Evolutionary conservation across 2,888 invertebrate genomes (phyloP), one percentile per base, ranked within the genome.

Genomic region (Caenorhabditis wallacei): DNA sequence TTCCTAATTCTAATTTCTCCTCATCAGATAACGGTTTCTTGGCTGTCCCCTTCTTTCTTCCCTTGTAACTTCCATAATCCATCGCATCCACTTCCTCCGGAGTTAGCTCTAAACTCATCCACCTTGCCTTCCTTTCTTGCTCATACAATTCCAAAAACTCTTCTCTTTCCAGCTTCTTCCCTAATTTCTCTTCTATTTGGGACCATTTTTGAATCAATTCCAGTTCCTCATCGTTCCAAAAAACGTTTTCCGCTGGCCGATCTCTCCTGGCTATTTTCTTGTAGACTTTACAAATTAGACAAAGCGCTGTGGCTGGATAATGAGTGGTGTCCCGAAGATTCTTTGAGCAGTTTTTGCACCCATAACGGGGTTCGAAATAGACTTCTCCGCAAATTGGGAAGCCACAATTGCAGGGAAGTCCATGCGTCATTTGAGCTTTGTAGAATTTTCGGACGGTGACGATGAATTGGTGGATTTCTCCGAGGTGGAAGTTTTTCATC

Each of bases 321-420:
- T 35, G 8, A 2, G 24, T 8, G 7, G n/a, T 13, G 5, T 30
- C 4, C 8, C 35, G 24, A 16, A 30, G 18, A 18, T 18, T 4
- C 35, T 57, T 57, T 1, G 30, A 18, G 35, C 57, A 57, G 18
- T 57, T 57, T 16, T 13, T n/a, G 57, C 57, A 57, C 18, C 57
- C 57, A 11, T n/a, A 57, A 18, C 57, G 8, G 0, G 57, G 57
- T 35, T 57, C 57, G 11, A 57, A 57, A 1, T 57, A 7, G 11
- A 57, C 1, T 8, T 30, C 7, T 13, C 13, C 24, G 35, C 35
- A 35, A 2, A 57, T 16, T 5, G 24, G 7, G 8, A 35, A 35
- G 3, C 2, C 8, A 18, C 57, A 57, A 18, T 5, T 43, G 43
- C 43, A 43, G n/a, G n/a, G n/a, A n/a, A n/a, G n/a, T n/a, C n/a